Base-by-base conservation (phyloP, 2,888 invertebrate genomes). In the Erannis defoliaria region DNA sequence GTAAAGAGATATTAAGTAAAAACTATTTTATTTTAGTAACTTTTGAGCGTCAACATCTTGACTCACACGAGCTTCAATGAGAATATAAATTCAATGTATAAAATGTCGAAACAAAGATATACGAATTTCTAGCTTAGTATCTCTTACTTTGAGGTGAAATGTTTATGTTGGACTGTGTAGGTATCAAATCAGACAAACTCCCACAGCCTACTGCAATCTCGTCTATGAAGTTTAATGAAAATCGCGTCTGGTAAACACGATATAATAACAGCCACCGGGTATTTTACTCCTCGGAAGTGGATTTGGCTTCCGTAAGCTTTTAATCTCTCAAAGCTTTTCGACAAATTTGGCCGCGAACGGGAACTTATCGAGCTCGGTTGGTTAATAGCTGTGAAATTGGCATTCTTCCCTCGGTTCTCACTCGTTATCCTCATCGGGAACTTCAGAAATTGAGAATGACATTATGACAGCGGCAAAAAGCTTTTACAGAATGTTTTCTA, bases 351-450 rank as follows among this genome's bases (percentile, higher is more conserved):
- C 51, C 49, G 59, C 37, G 37, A 46, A 45, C 56, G 56, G 18
- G 38, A 58, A 60, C 42, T 61, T 61, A 61, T 61, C 61, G 50
- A 51, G 50, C 16, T 37, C 33, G 38, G 48, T 2, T 54, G 55
- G 46, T 51, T 62, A 62, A 62, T 56, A 62, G 51, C 62, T 53
- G 62, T 62, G 62, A 62, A 62, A 62, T 62, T 62, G 62, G 51
- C 62, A 51, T 56, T 56, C 51, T 62, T 62, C 26, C 49, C 42
- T 33, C 37, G 12, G 40, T 53, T 53, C 19, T 38, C 10, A 49
- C 42, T 60, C 48, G 48, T 54, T 54, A 60, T 49, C 46, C 19
- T 45, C 35, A 51, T 40, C 48, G 42, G 6, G 21, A 19, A 19
- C 50, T 33, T 43, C 31, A 48, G 33, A 50, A 55, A 61, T 55